These are phyloP conservation scores for Episyrphus balteatus DNA, from an alignment of 1,140 invertebrate genomes.

Conservation along the genomic window DNA sequence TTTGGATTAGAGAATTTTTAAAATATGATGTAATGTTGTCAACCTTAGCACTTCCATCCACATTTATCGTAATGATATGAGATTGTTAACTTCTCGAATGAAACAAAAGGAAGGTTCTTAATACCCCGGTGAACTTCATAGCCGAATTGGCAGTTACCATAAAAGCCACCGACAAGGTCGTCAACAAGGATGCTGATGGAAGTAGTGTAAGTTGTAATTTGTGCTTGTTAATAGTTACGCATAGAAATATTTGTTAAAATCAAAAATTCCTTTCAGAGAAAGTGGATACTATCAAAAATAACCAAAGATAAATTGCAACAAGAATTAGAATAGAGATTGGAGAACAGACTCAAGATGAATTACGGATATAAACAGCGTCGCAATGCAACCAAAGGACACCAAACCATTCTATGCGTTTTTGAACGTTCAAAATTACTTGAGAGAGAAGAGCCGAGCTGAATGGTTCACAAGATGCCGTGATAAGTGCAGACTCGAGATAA, in stretches of 20 bases:
- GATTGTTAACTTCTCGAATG: constrained; percentile 41
- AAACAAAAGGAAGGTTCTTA: constrained; percentile 65
- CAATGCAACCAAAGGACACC: constrained; percentile 81
- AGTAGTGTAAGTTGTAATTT: constrained; percentile 48
- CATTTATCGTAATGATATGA: no score
- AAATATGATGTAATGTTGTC: no score
- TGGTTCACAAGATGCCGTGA: constrained; percentile 49
- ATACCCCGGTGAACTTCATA: constrained; percentile 79
- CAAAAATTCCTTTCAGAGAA: constrained; percentile 48
- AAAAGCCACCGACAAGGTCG: constrained; percentile 52
- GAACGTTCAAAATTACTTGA: constrained; percentile 70
- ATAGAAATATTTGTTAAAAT: neutral
- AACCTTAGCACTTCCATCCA: no score
- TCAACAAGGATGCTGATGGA: constrained; percentile 67
- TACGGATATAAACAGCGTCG: constrained; percentile 76
- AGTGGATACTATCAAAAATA: constrained; percentile 92
- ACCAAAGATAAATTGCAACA: constrained; percentile 90
- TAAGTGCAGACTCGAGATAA: constrained; percentile 60
- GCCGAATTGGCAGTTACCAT: constrained; percentile 63
- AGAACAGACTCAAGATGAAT: constrained; percentile 39
- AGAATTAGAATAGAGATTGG: constrained; percentile 78
- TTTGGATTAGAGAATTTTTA: no score
- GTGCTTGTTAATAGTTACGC: no score
- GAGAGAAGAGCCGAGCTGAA: constrained; percentile 60
- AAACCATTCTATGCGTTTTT: constrained; percentile 78